Conservation (phyloP, 2,113 vertebrate species). For the Bos indicus region DNA sequence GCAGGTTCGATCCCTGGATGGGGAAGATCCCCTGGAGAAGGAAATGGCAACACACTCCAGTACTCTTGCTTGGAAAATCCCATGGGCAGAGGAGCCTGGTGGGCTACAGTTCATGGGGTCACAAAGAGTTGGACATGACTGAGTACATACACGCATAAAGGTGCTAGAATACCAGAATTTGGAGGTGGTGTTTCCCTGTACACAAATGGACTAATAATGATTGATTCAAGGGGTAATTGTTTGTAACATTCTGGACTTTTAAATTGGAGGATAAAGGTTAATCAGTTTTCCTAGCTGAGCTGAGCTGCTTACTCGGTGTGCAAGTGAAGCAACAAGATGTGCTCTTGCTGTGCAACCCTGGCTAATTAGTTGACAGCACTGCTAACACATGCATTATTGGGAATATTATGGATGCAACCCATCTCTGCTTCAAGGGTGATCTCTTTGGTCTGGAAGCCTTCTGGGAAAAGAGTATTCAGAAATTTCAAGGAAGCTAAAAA, state of each 20-base stretch:
- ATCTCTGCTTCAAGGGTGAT: background rate
- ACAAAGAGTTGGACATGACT: background rate
- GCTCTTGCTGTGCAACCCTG: background rate
- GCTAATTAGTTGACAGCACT: slow-evolving; percentile 39
- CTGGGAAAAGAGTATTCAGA: background rate
- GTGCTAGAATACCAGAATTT: background rate
- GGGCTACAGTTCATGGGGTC: background rate
- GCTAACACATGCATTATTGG: background rate
- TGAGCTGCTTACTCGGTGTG: background rate
- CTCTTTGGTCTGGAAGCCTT: slow-evolving; percentile 6
- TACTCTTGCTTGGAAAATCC: background rate
- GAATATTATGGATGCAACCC: background rate
- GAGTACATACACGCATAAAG: background rate
- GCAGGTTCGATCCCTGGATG: background rate
- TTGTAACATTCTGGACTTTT: slow-evolving; percentile 41
- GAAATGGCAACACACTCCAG: background rate
- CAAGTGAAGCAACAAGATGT: background rate
- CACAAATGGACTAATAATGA: slow-evolving; percentile 38
- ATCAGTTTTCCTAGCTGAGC: slow-evolving; percentile 41
- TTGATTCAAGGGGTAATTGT: slow-evolving; percentile 49
- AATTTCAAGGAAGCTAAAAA: slow-evolving; percentile 11
- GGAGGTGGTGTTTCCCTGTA: background rate
- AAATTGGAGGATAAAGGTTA: slow-evolving; percentile 52
- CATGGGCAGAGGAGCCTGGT: background rate
- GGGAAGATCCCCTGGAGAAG: background rate